Conservation (phyloP, 2,113 vertebrate species). For the Equus przewalskii region DNA sequence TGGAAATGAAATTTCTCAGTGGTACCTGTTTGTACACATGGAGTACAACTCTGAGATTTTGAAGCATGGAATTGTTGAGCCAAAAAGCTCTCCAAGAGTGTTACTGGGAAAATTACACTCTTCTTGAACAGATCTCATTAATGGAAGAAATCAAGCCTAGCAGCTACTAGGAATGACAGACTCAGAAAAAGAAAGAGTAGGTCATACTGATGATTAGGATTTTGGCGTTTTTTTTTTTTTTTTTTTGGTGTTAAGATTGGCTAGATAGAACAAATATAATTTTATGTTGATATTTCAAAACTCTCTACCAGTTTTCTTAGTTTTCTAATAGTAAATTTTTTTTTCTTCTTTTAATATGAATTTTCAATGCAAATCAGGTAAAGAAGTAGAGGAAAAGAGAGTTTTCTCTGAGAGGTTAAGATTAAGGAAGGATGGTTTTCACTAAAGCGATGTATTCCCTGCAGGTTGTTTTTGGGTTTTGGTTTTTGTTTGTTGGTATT, state of each 20-base stretch:
- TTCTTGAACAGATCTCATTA: constrained; percentile 3
- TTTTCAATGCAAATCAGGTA: constrained; percentile 6
- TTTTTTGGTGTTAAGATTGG: neutral
- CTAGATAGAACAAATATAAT: neutral
- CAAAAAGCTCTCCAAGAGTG: constrained; percentile 25
- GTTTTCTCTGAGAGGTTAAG: neutral
- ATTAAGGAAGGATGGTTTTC: neutral
- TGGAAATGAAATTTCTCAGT: neutral
- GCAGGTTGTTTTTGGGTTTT: neutral
- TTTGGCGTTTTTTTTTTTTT: neutral
- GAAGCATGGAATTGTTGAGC: neutral
- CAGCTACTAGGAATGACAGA: neutral
- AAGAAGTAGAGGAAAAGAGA: neutral
- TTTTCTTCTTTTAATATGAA: neutral
- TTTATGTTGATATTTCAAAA: neutral
- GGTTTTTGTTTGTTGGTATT: neutral
- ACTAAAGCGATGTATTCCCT: neutral
- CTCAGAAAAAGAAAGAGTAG: neutral
- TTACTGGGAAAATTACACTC: constrained; percentile 9
- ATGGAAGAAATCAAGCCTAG: neutral
- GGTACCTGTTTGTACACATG: neutral
- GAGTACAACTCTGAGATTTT: neutral
- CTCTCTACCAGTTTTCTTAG: neutral
- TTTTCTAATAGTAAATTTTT: neutral
- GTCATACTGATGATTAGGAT: neutral